phyloP scores from a whole-genome alignment of 1,140 invertebrate species.

The Hycleus cichorii region DNA sequence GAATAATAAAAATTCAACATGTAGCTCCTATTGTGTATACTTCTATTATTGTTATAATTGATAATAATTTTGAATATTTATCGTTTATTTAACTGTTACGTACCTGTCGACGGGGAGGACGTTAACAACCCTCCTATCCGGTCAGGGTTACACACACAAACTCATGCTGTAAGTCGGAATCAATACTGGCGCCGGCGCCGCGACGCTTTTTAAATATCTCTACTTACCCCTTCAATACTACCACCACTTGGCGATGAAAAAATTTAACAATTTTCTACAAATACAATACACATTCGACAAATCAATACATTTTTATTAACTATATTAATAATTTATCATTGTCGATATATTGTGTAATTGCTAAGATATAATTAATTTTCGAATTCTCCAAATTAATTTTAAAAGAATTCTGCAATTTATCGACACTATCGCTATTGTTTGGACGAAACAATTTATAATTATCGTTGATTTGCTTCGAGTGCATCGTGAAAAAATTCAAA shows the following conservation, averaged over 20 bases:
- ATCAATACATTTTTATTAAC: neutral
- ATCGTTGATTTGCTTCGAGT: slow-evolving; percentile 24
- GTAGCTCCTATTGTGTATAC: too few species aligned
- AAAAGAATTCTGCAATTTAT: slow-evolving; percentile 22
- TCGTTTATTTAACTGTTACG: slow-evolving; percentile 16
- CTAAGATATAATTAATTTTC: slow-evolving; percentile 21
- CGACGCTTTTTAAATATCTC: neutral
- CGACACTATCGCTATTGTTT: too few species aligned
- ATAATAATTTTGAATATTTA: too few species aligned
- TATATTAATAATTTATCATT: slow-evolving; percentile 19
- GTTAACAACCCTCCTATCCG: slow-evolving; percentile 24
- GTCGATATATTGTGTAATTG: slow-evolving; percentile 34
- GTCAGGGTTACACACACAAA: slow-evolving; percentile 29
- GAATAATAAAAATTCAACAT: too few species aligned
- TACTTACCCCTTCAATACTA: too few species aligned
- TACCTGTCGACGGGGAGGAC: slow-evolving; percentile 27
- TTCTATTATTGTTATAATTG: too few species aligned
- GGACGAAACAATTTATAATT: slow-evolving; percentile 8
- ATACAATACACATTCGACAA: neutral
- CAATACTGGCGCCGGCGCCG: slow-evolving; percentile 36
- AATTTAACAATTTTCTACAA: too few species aligned
- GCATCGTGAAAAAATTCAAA: slow-evolving; percentile 24
- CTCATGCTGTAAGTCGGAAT: slow-evolving; percentile 29
- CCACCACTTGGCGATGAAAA: too few species aligned
- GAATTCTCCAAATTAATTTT: slow-evolving; percentile 23